Evolutionary conservation across 2,113 vertebrate genomes (phyloP).

Genomic region (Oplegnathus fasciatus): DNA sequence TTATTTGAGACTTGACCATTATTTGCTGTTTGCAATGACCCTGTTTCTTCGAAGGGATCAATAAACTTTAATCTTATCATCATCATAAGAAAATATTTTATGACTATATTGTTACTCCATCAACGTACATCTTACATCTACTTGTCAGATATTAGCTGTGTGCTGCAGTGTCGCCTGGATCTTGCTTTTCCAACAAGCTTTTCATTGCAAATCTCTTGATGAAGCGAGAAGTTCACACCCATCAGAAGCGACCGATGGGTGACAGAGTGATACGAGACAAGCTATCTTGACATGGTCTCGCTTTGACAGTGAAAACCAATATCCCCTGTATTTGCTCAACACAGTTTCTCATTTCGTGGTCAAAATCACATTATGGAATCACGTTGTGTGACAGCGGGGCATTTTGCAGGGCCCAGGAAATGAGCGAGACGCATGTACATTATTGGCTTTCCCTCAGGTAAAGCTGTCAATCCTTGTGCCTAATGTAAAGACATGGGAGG

Average conservation of each 20-base stretch:
- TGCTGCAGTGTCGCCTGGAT: neutral
- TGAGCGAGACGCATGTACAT: slow-evolving; percentile 27
- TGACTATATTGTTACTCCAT: neutral
- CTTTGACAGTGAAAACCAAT: slow-evolving; percentile 56
- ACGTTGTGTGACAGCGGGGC: slow-evolving; percentile 17
- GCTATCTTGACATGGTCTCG: slow-evolving; percentile 23
- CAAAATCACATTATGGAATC: slow-evolving; percentile 53
- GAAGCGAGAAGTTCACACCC: neutral
- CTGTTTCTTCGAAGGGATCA: neutral
- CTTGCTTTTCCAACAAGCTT: slow-evolving; percentile 13
- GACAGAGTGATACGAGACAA: slow-evolving; percentile 22
- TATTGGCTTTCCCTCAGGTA: slow-evolving; percentile 35
- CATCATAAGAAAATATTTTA: neutral
- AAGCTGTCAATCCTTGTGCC: slow-evolving; percentile 36
- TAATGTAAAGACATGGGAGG: slow-evolving; percentile 20
- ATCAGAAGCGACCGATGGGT: neutral
- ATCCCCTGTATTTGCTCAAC: slow-evolving; percentile 42
- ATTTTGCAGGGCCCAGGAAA: slow-evolving; percentile 24
- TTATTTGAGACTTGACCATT: neutral
- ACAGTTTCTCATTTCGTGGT: slow-evolving; percentile 54
- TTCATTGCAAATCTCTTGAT: slow-evolving; percentile 12
- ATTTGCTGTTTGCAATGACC: neutral
- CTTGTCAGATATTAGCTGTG: slow-evolving; percentile 1
- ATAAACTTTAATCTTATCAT: neutral
- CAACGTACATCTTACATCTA: neutral